phyloP scores from a whole-genome alignment of 2,888 invertebrate species.

The Volucella inflata region DNA sequence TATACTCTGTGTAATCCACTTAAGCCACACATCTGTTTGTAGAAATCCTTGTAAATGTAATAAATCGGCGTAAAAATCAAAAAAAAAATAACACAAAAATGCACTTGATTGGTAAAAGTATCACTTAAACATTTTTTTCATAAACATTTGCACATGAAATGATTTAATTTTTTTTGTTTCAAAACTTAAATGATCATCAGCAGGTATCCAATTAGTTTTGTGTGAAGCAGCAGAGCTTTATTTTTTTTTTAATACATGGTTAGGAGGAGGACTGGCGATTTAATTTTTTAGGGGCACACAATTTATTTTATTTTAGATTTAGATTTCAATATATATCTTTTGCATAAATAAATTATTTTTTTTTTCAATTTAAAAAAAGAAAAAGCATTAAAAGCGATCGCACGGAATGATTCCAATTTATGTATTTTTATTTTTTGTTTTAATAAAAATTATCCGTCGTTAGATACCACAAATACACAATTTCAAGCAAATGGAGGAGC shows the following conservation, averaged over 20 bases:
- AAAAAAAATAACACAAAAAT: slow-evolving; percentile 60
- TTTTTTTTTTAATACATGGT: no score
- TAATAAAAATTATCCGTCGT: slow-evolving; percentile 25
- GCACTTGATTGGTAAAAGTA: slow-evolving; percentile 57
- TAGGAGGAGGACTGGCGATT: slow-evolving; percentile 40
- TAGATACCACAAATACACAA: slow-evolving; percentile 48
- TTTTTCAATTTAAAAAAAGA: background rate
- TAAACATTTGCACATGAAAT: slow-evolving; percentile 27
- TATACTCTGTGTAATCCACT: slow-evolving; percentile 56
- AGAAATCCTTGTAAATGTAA: slow-evolving; percentile 61
- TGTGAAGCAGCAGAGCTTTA: slow-evolving; percentile 47
- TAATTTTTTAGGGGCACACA: slow-evolving; percentile 43
- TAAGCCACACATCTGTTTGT: slow-evolving; percentile 61
- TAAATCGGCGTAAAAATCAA: slow-evolving; percentile 33
- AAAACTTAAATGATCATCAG: slow-evolving; percentile 60
- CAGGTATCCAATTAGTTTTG: slow-evolving; percentile 51
- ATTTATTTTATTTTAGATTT: slow-evolving; percentile 16
- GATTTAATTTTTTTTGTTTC: slow-evolving; percentile 1
- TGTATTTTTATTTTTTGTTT: slow-evolving; percentile 26
- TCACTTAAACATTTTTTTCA: slow-evolving; percentile 32
- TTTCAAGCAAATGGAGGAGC: slow-evolving; percentile 34
- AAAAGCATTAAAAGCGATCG: slow-evolving; percentile 49
- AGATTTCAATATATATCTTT: no score
- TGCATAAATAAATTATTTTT: background rate
- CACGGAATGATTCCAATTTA: slow-evolving; percentile 27